Evolutionary conservation across 2,888 invertebrate genomes (phyloP).

Genomic region (Drosophila tripunctata): DNA sequence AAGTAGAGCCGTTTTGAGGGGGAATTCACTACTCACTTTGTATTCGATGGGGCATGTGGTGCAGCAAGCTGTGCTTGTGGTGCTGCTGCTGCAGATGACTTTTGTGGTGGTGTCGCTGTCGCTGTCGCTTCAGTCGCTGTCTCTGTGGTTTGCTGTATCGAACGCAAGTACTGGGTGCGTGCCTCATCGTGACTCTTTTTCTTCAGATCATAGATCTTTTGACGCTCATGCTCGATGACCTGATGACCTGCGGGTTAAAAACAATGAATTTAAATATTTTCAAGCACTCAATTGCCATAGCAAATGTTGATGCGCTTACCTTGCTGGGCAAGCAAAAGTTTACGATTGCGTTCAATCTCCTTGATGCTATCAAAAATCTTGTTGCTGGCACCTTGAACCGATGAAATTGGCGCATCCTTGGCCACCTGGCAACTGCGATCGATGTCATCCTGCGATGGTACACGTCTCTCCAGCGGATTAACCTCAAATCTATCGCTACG

Average conservation of each 20-base stretch:
- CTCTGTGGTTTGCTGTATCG: constrained; percentile 53
- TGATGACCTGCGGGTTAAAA: constrained; percentile 90
- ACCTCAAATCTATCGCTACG: constrained; percentile 84
- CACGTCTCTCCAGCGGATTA: constrained; percentile 84
- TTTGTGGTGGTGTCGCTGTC: neutral
- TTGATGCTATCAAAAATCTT: constrained; percentile 93
- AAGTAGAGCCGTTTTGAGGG: neutral
- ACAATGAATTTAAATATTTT: too few species aligned
- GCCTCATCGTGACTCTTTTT: constrained; percentile 95
- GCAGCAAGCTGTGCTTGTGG: neutral
- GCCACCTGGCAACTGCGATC: constrained; percentile 96
- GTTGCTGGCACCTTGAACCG: constrained; percentile 89
- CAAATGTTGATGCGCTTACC: constrained; percentile 87
- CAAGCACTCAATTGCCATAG: too few species aligned
- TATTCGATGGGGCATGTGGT: constrained; percentile 25
- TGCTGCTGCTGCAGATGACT: neutral
- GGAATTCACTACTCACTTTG: constrained; percentile 58
- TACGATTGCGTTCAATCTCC: constrained; percentile 94
- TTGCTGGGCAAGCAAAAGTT: constrained; percentile 94
- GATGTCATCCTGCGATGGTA: constrained; percentile 93
- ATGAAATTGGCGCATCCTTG: constrained; percentile 90
- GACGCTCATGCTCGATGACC: constrained; percentile 95
- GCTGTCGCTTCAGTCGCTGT: constrained; percentile 8
- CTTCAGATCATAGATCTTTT: constrained; percentile 93
- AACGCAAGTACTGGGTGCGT: constrained; percentile 93